Percentiles rank a stretch among this genome's conserved stretches.
These are phyloP conservation scores for Ceryle rudis DNA, from an alignment of 2,797 vertebrate genomes.

Conservation along the genomic window DNA sequence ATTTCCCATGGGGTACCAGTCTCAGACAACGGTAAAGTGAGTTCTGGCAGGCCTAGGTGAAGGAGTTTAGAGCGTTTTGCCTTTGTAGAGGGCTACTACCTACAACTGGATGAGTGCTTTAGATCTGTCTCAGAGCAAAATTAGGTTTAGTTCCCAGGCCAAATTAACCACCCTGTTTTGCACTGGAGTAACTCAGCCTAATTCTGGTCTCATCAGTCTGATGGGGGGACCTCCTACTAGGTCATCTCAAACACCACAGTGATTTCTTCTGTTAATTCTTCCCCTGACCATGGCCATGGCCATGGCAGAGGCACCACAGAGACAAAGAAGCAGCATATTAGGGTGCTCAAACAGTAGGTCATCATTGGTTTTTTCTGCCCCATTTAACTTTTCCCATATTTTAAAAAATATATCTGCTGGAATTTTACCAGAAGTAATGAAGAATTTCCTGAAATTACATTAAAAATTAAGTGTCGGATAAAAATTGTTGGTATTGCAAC, in stretches of 20 bases:
- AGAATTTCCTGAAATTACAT: not conserved
- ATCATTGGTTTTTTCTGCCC: not conserved
- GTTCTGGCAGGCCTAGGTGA: not conserved
- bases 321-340: not conserved
- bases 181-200: not conserved
- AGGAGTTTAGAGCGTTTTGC: not conserved
- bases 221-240: not conserved
- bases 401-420: not conserved
- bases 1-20: not conserved
- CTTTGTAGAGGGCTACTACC: not conserved
- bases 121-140: not conserved
- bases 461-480: not conserved
- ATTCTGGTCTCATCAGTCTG: not conserved
- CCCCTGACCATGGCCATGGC: not conserved
- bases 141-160: not conserved
- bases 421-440: not conserved
- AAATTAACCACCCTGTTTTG: not conserved
- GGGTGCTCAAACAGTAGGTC: not conserved
- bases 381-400: not conserved
- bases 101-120: not conserved
- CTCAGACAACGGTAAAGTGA: not conserved
- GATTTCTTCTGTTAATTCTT: not conserved
- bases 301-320: not conserved
- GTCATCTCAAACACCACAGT: not conserved
- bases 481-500: not conserved